Conservation (phyloP, 2,888 invertebrate genomes). For the Dynastes hyllus region DNA sequence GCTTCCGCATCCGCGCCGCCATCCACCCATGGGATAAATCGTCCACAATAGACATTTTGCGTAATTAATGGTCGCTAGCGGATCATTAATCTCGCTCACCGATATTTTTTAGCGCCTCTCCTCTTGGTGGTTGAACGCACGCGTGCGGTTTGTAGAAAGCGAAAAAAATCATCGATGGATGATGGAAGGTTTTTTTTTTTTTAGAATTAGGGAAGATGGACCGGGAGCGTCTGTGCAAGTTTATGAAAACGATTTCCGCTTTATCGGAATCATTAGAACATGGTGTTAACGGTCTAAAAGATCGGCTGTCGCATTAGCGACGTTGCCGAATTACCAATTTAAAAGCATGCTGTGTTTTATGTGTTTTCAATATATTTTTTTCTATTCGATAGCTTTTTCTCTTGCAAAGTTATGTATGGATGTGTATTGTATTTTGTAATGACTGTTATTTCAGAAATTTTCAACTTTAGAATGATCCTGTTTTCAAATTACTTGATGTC, state of each 20-base stretch:
- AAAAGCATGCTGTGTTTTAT: not conserved
- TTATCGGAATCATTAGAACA: constrained; percentile 1
- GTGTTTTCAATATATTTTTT: not conserved
- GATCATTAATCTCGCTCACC: constrained; percentile 29
- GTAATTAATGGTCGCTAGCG: constrained; percentile 40
- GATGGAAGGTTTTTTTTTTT: too few relatives aligned
- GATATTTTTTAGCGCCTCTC: constrained; percentile 32
- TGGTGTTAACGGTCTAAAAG: not conserved
- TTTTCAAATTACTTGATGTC: not conserved
- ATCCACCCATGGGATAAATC: constrained; percentile 27
- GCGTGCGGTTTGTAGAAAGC: too few relatives aligned
- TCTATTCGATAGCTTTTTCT: too few relatives aligned
- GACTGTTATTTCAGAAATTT: constrained; percentile 34
- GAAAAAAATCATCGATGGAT: too few relatives aligned
- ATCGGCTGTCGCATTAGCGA: not conserved
- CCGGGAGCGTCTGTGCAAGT: constrained; percentile 24
- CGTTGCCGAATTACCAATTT: not conserved
- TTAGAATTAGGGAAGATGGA: not conserved
- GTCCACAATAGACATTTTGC: constrained; percentile 8
- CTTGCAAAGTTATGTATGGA: too few relatives aligned
- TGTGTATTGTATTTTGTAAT: not conserved
- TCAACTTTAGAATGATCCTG: not conserved
- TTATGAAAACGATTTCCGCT: constrained; percentile 27
- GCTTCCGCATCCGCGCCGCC: not conserved
- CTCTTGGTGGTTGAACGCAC: too few relatives aligned